A percentile compares a stretch with the other conserved stretches of the same genome.
These are phyloP conservation scores for Phlogophora meticulosa DNA, from an alignment of 2,888 invertebrate species.

Conservation along the genomic window DNA sequence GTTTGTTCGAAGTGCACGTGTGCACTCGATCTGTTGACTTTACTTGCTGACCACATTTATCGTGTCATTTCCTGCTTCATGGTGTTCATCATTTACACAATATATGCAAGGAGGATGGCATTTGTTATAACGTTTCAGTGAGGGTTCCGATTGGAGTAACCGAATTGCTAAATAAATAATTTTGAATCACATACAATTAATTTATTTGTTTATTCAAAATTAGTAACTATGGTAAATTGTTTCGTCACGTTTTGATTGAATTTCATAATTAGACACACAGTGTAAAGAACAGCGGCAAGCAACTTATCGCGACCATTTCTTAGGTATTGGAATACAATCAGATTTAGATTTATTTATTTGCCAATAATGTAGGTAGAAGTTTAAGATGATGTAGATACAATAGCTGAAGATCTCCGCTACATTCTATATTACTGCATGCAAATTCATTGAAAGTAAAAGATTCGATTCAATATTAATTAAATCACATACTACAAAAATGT, in stretches of 20 bases:
- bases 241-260: slow-evolving; percentile 4
- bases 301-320: background rate
- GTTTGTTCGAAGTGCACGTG: slow-evolving; percentile 11
- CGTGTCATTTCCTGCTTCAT: background rate
- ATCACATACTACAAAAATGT: too few species aligned
- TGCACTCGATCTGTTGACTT: background rate
- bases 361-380: too few species aligned
- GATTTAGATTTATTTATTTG: too few species aligned
- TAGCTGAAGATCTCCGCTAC: too few species aligned
- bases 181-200: background rate
- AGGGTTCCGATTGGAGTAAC: too few species aligned
- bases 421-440: too few species aligned
- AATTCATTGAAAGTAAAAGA: too few species aligned
- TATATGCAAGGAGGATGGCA: background rate
- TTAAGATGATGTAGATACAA: too few species aligned
- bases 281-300: background rate
- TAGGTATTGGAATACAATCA: background rate
- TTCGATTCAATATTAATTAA: too few species aligned
- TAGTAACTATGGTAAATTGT: background rate
- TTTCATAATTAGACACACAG: slow-evolving; percentile 13
- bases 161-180: background rate
- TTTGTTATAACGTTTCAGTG: too few species aligned
- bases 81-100: background rate
- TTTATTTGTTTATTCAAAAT: background rate
- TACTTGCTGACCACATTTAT: background rate